Evolutionary conservation across 2,113 vertebrate genomes (phyloP).

Genomic region (Caloenas nicobarica): DNA sequence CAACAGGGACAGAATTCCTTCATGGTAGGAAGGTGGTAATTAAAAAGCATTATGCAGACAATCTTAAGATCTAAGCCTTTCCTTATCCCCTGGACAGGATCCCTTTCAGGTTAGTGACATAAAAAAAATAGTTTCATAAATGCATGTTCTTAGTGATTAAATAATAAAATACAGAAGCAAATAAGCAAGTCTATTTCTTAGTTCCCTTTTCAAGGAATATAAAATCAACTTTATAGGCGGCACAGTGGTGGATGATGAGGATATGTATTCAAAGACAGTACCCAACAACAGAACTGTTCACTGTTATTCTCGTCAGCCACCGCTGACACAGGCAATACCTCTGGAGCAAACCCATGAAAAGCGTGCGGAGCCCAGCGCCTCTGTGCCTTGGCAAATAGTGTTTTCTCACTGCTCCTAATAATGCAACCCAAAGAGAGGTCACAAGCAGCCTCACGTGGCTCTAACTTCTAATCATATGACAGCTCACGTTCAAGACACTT

Average conservation of each 20-base stretch:
- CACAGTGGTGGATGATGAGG: background rate
- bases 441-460: background rate
- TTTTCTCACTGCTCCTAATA: background rate
- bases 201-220: background rate
- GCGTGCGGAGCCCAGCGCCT: background rate
- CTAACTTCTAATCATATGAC: background rate
- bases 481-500: background rate
- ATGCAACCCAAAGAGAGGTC: background rate
- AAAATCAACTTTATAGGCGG: background rate
- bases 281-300: background rate
- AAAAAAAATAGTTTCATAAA: background rate
- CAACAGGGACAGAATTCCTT: conserved; percentile 22
- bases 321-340: background rate
- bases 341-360: background rate
- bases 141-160: background rate
- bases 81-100: background rate
- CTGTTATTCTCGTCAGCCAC: background rate
- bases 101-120: background rate
- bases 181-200: background rate
- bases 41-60: conserved; percentile 46
- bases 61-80: background rate
- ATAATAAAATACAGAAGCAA: background rate
- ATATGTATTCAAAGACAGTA: background rate
- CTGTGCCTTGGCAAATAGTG: background rate
- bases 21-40: conserved; percentile 32